A percentile compares a stretch with the other conserved stretches of the same genome.
phyloP scores from a whole-genome alignment of 2,113 vertebrate genomes.

The Colossoma macropomum region DNA sequence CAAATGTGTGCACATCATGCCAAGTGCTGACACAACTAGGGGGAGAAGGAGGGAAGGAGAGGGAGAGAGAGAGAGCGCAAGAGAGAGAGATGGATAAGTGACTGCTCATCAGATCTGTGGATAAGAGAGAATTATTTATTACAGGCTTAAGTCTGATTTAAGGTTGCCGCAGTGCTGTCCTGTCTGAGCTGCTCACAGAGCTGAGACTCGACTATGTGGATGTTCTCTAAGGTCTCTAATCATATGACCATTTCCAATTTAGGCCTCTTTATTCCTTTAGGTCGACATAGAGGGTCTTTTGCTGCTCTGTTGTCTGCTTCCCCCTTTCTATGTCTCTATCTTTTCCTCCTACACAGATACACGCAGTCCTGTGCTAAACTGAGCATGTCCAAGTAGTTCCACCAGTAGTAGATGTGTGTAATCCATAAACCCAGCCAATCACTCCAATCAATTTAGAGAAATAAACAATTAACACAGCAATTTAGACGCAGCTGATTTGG shows the following conservation, averaged over 20 bases:
- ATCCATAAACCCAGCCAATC: slow-evolving; percentile 28
- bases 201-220: background rate
- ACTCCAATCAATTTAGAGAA: slow-evolving; percentile 14
- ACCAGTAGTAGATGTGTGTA: slow-evolving; percentile 29
- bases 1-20: background rate
- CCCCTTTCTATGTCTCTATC: background rate
- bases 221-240: background rate
- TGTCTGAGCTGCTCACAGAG: slow-evolving; percentile 6
- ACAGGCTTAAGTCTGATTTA: slow-evolving; percentile 10
- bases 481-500: slow-evolving; percentile 32
- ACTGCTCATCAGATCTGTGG: slow-evolving; percentile 10
- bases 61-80: background rate
- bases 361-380: slow-evolving; percentile 6
- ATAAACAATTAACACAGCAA: slow-evolving; percentile 38
- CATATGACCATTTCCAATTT: background rate
- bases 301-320: background rate
- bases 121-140: slow-evolving; percentile 13
- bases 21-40: background rate
- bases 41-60: background rate
- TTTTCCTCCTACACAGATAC: background rate
- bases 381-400: slow-evolving; percentile 18
- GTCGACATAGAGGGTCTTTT: background rate
- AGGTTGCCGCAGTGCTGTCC: slow-evolving; percentile 3
- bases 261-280: background rate
- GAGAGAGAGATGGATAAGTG: background rate